phyloP scores from a whole-genome alignment of 64 coral and sea anemone species.

The Actinia tenebrosa region DNA sequence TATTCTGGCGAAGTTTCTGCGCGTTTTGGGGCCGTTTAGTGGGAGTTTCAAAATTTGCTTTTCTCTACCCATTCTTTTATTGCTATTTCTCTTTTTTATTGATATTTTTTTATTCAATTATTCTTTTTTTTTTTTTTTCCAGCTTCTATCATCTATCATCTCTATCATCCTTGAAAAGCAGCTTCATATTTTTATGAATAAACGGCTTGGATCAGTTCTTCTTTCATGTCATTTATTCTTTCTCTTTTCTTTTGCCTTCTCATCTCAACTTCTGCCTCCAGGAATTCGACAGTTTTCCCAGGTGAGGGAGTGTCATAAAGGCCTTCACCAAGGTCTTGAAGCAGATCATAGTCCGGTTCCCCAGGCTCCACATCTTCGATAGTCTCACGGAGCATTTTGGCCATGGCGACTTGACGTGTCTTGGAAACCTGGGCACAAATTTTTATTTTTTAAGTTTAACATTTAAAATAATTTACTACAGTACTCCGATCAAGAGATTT shows the following conservation, averaged over 20 bases:
- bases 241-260: slow-evolving; percentile 18
- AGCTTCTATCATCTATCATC: too few species aligned
- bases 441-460: too few species aligned
- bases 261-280: slow-evolving; percentile 19
- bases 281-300: slow-evolving; percentile 45
- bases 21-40: too few species aligned
- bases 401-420: slow-evolving; percentile 44
- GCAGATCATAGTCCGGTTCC: slow-evolving; percentile 18
- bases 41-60: too few species aligned
- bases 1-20: too few species aligned
- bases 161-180: background rate
- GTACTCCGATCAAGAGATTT: too few species aligned
- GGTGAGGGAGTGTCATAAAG: slow-evolving; percentile 49
- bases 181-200: background rate
- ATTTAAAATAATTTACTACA: too few species aligned
- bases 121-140: too few species aligned
- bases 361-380: slow-evolving; percentile 50
- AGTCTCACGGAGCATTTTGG: slow-evolving; percentile 51
- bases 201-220: slow-evolving; percentile 15
- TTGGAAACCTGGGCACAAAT: slow-evolving; percentile 35
- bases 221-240: slow-evolving; percentile 18
- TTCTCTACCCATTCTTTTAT: too few species aligned
- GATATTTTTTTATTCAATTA: too few species aligned
- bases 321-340: slow-evolving; percentile 17
- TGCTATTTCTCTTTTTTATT: too few species aligned